Base-by-base conservation (phyloP, 1,140 invertebrate species). In the Pseudobourletiella spinata region DNA sequence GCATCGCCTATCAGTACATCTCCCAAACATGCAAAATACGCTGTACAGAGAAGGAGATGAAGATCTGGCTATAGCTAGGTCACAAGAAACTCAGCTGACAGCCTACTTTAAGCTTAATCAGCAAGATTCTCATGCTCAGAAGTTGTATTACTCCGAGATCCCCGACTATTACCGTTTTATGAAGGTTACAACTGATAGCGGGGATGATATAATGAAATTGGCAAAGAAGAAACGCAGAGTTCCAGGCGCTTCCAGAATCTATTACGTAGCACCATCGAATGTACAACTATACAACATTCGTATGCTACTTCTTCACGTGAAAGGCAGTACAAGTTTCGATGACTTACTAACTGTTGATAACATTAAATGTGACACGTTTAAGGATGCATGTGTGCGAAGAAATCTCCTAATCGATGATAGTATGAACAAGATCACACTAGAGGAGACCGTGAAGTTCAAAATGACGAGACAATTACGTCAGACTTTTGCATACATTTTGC, bases 401-500 rank as follows among this genome's bases (percentile, higher is more conserved):
- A n/a, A n/a, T 11, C n/a, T 39, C 8, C 8, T 39, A 11, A 11
- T n/a, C n/a, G 32, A 39, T 39, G 32, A 39, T 39, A 39, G 8
- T 11, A n/a, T 11, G n/a, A 11, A n/a, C 8, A n/a, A 39, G 8
- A 39, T 11, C 8, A n/a, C 32, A n/a, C n/a, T 39, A n/a, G n/a
- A 39, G 8, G 32, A 39, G 8, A n/a, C 8, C n/a, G 32, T n/a
- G n/a, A 11, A 8, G 8, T 39, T 39, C n/a, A 39, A 39, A n/a
- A 39, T 39, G 32, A 8, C 32, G 32, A 8, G 63, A 74, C 76
- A 35, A 80, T 79, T 67, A 76, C 79, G 16, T 75, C 79, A 70
- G 75, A 70, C 64, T 80, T 75, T 69, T 73, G 73, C 71, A 77
- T 76, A 16, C 73, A 80, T 44, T 79, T 77, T 68, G 72, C 8